These are phyloP conservation scores for Eurytoma adleriae DNA, from an alignment of 2,888 invertebrate species.

Conservation along the genomic window DNA sequence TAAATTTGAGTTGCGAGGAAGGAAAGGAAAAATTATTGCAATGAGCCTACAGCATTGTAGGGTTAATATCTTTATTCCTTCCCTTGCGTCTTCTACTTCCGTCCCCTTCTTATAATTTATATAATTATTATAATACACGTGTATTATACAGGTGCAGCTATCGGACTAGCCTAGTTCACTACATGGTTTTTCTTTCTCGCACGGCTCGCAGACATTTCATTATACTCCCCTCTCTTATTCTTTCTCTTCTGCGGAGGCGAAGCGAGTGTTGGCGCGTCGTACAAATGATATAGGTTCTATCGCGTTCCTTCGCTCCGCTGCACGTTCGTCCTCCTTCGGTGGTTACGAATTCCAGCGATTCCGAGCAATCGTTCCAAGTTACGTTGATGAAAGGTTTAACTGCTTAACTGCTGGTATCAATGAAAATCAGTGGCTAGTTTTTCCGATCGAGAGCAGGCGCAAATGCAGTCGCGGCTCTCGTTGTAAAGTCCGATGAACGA, in stretches of 20 bases:
- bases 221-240: background rate
- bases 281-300: constrained; percentile 40
- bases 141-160: constrained; percentile 60
- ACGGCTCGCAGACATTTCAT: constrained; percentile 35
- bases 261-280: constrained; percentile 41
- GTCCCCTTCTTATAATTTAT: constrained; percentile 52
- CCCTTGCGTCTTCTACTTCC: constrained; percentile 28
- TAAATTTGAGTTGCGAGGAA: background rate
- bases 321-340: no score
- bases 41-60: constrained; percentile 38
- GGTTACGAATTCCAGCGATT: no score
- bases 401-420: no score
- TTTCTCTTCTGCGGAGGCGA: constrained; percentile 13
- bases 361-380: no score
- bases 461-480: constrained; percentile 5
- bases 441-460: background rate
- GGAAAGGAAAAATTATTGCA: constrained; percentile 25
- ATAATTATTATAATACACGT: constrained; percentile 55
- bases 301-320: background rate
- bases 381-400: no score
- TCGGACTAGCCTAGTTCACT: constrained; percentile 61
- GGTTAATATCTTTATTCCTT: constrained; percentile 49
- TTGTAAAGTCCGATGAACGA: background rate
- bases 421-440: no score
- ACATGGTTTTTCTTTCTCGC: constrained; percentile 53